Percentiles rank a stretch among this genome's conserved stretches.
These are phyloP conservation scores for Cottoperca gobio DNA, from an alignment of 2,797 vertebrate genomes.

Conservation along the genomic window DNA sequence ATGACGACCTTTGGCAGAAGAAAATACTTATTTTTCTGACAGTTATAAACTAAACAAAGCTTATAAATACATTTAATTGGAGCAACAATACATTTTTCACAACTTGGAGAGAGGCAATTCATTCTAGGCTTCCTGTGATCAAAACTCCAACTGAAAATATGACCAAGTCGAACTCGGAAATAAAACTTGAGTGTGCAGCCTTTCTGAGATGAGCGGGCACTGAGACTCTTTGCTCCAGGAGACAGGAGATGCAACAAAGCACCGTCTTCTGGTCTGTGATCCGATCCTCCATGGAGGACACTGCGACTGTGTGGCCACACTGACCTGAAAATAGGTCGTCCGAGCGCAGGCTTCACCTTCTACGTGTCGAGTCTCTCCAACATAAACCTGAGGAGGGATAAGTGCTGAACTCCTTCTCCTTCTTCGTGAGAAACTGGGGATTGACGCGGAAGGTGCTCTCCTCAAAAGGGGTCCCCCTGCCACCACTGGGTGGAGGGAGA, in stretches of 20 bases:
- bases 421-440: conserved; percentile 61
- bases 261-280: conserved; percentile 43
- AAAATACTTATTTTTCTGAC: conserved; percentile 44
- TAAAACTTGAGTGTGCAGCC: conserved; percentile 49
- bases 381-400: conserved; percentile 63
- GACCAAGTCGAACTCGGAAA: conserved; percentile 39
- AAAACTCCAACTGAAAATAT: conserved; percentile 61
- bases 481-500: conserved; percentile 38
- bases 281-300: conserved; percentile 49
- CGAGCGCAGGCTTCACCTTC: conserved; percentile 24
- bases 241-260: conserved; percentile 54
- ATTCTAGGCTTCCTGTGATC: conserved; percentile 52
- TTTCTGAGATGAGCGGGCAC: conserved; percentile 56
- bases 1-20: conserved; percentile 74
- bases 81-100: conserved; percentile 49
- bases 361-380: conserved; percentile 54
- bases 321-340: conserved; percentile 71
- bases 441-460: conserved; percentile 68
- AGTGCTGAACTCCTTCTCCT: conserved; percentile 63
- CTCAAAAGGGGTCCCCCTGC: conserved; percentile 47
- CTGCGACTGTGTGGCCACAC: conserved; percentile 37
- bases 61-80: conserved; percentile 61
- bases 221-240: conserved; percentile 52
- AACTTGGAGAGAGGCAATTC: conserved; percentile 32
- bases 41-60: conserved; percentile 62